Evolutionary conservation across 2,888 invertebrate genomes (phyloP).

Genomic region (Catocala fraxini): DNA sequence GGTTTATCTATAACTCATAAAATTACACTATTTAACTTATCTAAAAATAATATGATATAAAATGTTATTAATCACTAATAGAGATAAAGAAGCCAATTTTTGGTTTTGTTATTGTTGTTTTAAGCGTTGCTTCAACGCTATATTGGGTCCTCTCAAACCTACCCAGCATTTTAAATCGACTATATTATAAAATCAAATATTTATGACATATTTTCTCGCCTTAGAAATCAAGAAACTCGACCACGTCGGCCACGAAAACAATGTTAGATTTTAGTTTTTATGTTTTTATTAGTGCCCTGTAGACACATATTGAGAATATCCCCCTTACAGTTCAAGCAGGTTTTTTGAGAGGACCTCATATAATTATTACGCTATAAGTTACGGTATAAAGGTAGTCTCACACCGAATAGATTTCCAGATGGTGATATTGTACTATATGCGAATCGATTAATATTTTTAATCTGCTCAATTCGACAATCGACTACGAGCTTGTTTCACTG

Average conservation of each 20-base stretch:
- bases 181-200: too few relatives aligned
- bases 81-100: conserved; percentile 84
- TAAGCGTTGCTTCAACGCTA: conserved; percentile 68
- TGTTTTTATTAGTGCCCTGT: too few relatives aligned
- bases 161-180: neutral
- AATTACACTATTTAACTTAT: conserved; percentile 70
- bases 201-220: too few relatives aligned
- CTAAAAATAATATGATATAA: conserved; percentile 79
- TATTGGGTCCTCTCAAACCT: conserved; percentile 49
- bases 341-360: neutral
- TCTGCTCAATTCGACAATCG: conserved; percentile 33
- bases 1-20: conserved; percentile 58
- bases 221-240: too few relatives aligned
- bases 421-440: conserved; percentile 32
- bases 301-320: neutral
- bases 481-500: conserved; percentile 16
- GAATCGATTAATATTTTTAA: conserved; percentile 17
- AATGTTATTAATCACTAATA: conserved; percentile 74
- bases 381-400: conserved; percentile 43
- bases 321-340: neutral
- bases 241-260: too few relatives aligned
- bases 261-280: too few relatives aligned
- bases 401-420: conserved; percentile 45
- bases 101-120: conserved; percentile 76
- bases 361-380: conserved; percentile 19